These are phyloP conservation scores for Enoplosus armatus DNA, from an alignment of 2,797 vertebrate genomes.

Conservation along the genomic window DNA sequence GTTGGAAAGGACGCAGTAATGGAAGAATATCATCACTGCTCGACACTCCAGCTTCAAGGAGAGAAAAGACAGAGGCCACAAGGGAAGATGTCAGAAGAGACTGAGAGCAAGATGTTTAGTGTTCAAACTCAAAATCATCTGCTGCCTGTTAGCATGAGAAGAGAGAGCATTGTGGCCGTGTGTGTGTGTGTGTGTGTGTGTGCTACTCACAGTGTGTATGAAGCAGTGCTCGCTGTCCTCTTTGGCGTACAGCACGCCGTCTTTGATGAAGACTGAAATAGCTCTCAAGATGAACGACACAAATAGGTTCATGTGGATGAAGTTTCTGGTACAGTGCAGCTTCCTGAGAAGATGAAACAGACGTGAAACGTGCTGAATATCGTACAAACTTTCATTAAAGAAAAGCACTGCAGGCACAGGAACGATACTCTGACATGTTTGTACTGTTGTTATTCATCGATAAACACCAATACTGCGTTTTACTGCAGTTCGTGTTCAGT, in stretches of 20 bases:
- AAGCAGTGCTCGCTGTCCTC: conserved; percentile 95
- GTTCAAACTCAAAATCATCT: too few species aligned
- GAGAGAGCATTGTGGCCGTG: neutral
- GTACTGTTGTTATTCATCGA: neutral
- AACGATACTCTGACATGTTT: neutral
- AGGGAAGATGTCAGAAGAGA: neutral
- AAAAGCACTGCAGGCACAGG: neutral
- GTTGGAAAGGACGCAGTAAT: conserved; percentile 98
- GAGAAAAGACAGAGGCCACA: too few species aligned
- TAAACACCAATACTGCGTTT: neutral
- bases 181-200: neutral
- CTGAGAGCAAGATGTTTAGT: too few species aligned
- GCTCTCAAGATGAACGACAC: conserved; percentile 96
- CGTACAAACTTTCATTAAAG: neutral
- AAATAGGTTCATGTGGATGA: conserved; percentile 99
- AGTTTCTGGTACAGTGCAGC: conserved; percentile 97
- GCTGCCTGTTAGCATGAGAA: neutral
- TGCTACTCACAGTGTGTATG: conserved; percentile 89
- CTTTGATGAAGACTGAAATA: conserved; percentile 97
- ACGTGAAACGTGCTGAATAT: neutral
- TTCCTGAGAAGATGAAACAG: conserved; percentile 84
- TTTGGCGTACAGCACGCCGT: conserved; percentile 92
- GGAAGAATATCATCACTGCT: conserved; percentile 96
- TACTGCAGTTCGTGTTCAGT: neutral
- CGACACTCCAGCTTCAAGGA: conserved; percentile 92